Evolutionary conservation across 2,113 vertebrate genomes (phyloP), one percentile per base, ranked within the genome.

Genomic region (Menidia beryllina): DNA sequence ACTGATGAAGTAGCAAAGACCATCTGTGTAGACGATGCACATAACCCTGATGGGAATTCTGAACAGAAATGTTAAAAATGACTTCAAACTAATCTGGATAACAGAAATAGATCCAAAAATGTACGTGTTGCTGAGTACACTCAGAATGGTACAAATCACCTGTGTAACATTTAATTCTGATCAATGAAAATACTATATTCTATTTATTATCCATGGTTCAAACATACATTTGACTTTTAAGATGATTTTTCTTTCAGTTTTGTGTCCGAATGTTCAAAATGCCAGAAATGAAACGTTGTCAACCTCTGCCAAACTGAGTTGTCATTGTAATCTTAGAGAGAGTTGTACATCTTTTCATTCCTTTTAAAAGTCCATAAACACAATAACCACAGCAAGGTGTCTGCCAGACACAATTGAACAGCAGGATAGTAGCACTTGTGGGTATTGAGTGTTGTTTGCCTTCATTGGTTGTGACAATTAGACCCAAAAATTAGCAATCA

Each of bases 391-490:
- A 23, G 17, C 21, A 25, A 24, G 21, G 27, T 23, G 39, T 53
- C 57, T 64, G 49, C 30, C 62, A 60, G 50, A 72, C 56, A 7
- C 19, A 45, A 20, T 15, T 50, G 41, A 59, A 60, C 49, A 61
- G 59, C 48, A 59, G 48, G 52, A 7, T 24, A 51, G 13, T n/a
- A n/a, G 9, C 24, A 36, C 17, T 23, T 72, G 41, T 49, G 58
- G 20, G 57, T 41, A 43, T 26, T 67, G 2, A 26, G 14, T 6
- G 27, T 57, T 76, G 43, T 24, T 34, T 2, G 12, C 23, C 24
- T 57, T 41, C 49, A 67, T 27, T 43, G 57, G 26, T 25, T 45
- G 26, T 53, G 63, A 66, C 17, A 78, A 56, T 77, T 69, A 53
- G 25, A 68, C 27, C n/a, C 15, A 55, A 56, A 56, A 63, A 67